Percentiles rank a stretch among this genome's conserved stretches.
Conservation (phyloP, 1,140 invertebrate genomes). For the Leptopilina boulardi region DNA sequence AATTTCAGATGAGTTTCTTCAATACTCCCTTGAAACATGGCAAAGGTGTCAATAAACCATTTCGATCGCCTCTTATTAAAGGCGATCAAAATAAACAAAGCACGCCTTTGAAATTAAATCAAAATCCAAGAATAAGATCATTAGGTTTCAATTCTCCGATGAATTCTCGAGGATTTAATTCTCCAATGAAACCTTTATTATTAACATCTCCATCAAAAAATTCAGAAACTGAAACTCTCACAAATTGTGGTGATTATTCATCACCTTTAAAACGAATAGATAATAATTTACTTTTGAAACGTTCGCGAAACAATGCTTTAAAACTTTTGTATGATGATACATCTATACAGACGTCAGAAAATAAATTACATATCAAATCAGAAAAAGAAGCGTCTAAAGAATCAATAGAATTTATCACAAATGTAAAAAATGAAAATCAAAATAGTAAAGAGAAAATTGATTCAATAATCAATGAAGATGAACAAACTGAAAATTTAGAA, state of each 20-base stretch:
- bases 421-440: background rate
- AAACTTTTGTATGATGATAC: background rate
- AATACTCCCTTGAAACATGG: constrained; percentile 30
- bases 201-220: background rate
- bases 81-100: background rate
- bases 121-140: background rate
- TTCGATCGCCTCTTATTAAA: constrained; percentile 24
- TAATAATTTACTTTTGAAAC: background rate
- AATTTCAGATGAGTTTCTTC: constrained; percentile 22
- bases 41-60: constrained; percentile 40
- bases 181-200: background rate
- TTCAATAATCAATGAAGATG: background rate
- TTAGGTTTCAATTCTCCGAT: background rate
- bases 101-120: background rate
- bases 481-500: background rate
- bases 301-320: background rate
- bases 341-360: background rate
- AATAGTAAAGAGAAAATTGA: background rate
- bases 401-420: background rate
- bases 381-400: background rate
- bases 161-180: background rate
- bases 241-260: background rate
- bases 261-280: constrained; percentile 8
- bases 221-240: background rate
- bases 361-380: background rate